Percentiles rank a stretch among this genome's conserved stretches.
Evolutionary conservation across 1,140 invertebrate species (phyloP).

Genomic region (Drosophila miranda): DNA sequence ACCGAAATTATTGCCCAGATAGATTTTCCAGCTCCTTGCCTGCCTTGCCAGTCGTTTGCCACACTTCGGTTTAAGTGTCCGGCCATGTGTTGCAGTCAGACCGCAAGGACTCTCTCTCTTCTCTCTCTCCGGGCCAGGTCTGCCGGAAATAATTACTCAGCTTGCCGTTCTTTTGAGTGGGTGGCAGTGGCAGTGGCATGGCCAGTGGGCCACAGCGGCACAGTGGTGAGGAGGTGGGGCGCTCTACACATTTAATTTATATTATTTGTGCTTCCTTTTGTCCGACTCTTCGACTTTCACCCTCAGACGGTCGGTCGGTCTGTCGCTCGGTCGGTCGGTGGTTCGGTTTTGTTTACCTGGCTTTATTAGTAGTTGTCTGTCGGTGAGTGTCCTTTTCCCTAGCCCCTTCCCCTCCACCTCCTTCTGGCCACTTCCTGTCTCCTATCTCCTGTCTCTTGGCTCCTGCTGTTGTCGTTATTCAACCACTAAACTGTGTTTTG

Average conservation of each 20-base stretch:
- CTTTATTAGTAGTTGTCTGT: conserved; percentile 66
- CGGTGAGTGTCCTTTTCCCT: conserved; percentile 30
- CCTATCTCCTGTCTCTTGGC: not conserved
- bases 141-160: conserved; percentile 79
- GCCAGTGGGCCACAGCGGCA: no score
- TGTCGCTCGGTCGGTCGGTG: not conserved
- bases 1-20: conserved; percentile 80
- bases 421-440: not conserved
- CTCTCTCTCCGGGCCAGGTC: conserved; percentile 23
- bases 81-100: conserved; percentile 77
- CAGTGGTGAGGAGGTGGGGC: not conserved
- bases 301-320: not conserved
- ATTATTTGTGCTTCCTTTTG: conserved; percentile 78
- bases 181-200: not conserved
- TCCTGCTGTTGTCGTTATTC: conserved; percentile 66
- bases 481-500: conserved; percentile 79
- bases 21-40: conserved; percentile 52
- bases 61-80: conserved; percentile 67
- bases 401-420: conserved; percentile 2
- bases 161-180: conserved; percentile 66
- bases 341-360: conserved; percentile 63
- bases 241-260: conserved; percentile 74
- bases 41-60: conserved; percentile 43
- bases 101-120: conserved; percentile 51
- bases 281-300: conserved; percentile 37